phyloP scores from a whole-genome alignment of 1,140 invertebrate genomes.

The Macrobrachium rosenbergii region DNA sequence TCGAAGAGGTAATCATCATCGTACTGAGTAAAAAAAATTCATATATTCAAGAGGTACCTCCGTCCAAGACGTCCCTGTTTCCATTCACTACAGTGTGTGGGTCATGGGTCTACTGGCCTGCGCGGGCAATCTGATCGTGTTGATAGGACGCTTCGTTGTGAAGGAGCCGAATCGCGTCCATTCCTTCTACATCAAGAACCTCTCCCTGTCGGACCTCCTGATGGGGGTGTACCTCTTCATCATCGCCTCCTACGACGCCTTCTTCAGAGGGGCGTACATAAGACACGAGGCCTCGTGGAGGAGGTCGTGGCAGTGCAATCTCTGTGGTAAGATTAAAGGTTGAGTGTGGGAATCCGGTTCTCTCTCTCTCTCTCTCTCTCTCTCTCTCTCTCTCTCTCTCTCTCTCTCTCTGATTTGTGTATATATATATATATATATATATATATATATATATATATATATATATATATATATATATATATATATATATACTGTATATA shows the following conservation, averaged over 20 bases:
- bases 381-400: neutral
- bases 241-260: constrained; percentile 56
- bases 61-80: too few species aligned
- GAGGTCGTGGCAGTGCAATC: constrained; percentile 49
- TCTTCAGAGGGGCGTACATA: constrained; percentile 51
- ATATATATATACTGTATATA: neutral
- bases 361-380: neutral
- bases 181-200: constrained; percentile 59
- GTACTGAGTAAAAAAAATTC: too few species aligned
- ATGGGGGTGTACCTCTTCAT: constrained; percentile 56
- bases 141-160: constrained; percentile 44
- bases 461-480: neutral
- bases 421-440: too few species aligned
- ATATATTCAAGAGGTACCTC: too few species aligned
- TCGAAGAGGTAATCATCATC: too few species aligned
- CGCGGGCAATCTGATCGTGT: constrained; percentile 34
- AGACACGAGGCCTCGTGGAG: constrained; percentile 44
- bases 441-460: constrained; percentile 27
- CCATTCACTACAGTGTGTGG: constrained; percentile 26
- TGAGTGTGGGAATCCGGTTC: neutral
- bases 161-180: constrained; percentile 52
- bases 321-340: constrained; percentile 9
- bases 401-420: neutral
- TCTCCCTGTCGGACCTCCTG: constrained; percentile 47
- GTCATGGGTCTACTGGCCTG: constrained; percentile 48